These are phyloP conservation scores for Drosophila ercepeae DNA, from an alignment of 1,140 invertebrate species.

Conservation along the genomic window DNA sequence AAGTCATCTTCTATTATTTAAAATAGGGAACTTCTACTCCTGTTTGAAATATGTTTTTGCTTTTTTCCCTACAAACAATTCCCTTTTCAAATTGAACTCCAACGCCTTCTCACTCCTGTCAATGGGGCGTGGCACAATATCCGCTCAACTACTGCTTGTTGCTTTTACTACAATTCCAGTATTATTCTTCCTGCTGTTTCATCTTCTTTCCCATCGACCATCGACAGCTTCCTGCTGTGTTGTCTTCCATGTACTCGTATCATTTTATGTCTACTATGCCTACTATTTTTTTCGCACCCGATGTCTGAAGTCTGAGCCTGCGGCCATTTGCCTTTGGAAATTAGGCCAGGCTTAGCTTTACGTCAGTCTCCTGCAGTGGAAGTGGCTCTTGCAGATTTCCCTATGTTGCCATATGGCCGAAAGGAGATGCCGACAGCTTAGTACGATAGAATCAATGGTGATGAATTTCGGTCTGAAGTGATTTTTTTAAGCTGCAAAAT, in stretches of 20 bases:
- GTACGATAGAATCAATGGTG: neutral
- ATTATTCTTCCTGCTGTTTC: constrained; percentile 27
- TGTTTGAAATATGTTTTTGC: too few relatives aligned
- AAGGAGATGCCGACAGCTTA: constrained; percentile 7
- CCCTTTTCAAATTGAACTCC: neutral
- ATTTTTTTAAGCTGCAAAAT: constrained; percentile 21
- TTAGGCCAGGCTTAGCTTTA: constrained; percentile 61
- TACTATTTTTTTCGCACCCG: constrained; percentile 30
- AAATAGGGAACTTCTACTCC: too few relatives aligned
- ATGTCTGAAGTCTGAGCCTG: constrained; percentile 20
- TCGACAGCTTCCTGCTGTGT: constrained; percentile 55
- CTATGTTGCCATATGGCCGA: constrained; percentile 1
- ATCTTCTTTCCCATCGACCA: constrained; percentile 51
- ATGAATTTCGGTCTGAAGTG: constrained; percentile 45
- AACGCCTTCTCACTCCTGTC: neutral
- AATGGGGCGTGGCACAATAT: constrained; percentile 47
- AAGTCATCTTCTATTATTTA: too few relatives aligned
- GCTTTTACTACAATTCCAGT: constrained; percentile 10
- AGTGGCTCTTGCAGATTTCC: constrained; percentile 29
- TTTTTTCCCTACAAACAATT: neutral
- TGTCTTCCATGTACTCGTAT: constrained; percentile 19
- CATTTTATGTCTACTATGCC: constrained; percentile 34
- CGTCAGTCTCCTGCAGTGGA: constrained; percentile 32
- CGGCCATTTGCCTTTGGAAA: constrained; percentile 64
- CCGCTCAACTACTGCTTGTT: constrained; percentile 39